Conservation (phyloP, 2,888 invertebrate species). For the Smittia sp. region DNA sequence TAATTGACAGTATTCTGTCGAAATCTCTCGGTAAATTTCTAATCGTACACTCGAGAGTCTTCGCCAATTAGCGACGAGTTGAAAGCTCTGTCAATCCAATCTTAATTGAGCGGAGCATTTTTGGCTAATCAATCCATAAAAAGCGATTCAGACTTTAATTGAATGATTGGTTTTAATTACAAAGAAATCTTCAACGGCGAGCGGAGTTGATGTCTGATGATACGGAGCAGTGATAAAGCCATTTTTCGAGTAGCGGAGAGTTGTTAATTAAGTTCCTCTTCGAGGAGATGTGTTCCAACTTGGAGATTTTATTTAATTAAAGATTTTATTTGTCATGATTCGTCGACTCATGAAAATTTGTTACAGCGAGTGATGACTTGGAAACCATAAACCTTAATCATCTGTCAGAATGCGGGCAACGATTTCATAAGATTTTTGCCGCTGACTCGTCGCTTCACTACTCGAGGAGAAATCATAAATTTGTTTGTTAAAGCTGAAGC, state of each 20-base stretch:
- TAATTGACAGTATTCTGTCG: neutral
- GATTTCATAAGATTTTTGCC: conserved; percentile 17
- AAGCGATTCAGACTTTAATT: conserved; percentile 15
- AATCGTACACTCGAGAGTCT: neutral
- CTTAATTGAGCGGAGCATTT: neutral
- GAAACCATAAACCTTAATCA: conserved; percentile 5
- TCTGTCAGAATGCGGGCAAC: conserved; percentile 30
- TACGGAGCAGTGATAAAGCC: conserved; percentile 10
- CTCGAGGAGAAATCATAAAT: neutral
- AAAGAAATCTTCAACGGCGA: conserved; percentile 1
- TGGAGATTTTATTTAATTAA: conserved; percentile 28
- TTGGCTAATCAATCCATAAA: neutral
- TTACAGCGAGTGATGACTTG: neutral
- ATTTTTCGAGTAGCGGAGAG: neutral
- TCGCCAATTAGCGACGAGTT: neutral
- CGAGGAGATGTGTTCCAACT: neutral
- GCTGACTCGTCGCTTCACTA: neutral
- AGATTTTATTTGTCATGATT: conserved; percentile 4
- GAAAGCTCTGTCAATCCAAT: neutral
- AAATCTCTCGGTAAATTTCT: neutral
- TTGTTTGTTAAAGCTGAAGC: neutral
- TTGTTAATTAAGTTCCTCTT: conserved; percentile 10
- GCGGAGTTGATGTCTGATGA: neutral
- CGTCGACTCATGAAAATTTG: neutral
- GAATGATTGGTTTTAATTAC: conserved; percentile 18